phyloP scores from a whole-genome alignment of 2,797 vertebrate genomes.

The Neostethus bicornis region DNA sequence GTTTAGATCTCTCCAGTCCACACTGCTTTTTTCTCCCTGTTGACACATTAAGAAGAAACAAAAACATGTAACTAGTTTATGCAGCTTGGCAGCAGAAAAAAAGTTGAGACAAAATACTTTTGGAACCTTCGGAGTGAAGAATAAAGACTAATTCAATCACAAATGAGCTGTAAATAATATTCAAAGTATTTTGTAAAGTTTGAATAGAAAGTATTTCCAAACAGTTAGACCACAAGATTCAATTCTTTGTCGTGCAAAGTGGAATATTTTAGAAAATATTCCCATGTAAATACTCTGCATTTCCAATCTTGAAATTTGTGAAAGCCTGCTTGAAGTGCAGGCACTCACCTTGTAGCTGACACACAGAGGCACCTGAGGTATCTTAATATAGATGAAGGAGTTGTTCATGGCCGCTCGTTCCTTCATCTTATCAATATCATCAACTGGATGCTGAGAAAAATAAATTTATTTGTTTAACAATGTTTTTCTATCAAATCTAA shows the following conservation, averaged over 20 bases:
- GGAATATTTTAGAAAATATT: too few species aligned
- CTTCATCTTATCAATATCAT: slow-evolving; percentile 99
- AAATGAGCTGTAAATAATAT: too few species aligned
- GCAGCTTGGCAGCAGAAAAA: background rate
- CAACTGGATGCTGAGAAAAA: slow-evolving; percentile 88
- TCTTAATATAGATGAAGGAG: slow-evolving; percentile 99
- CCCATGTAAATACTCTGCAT: background rate
- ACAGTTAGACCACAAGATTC: background rate
- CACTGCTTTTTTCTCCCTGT: slow-evolving; percentile 98
- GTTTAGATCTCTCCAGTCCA: slow-evolving; percentile 98
- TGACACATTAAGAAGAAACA: background rate
- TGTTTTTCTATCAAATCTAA: background rate
- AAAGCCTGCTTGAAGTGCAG: too few species aligned
- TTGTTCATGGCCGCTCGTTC: slow-evolving; percentile 99
- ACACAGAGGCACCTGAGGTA: slow-evolving; percentile 97
- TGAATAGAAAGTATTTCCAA: background rate
- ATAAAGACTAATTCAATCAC: background rate
- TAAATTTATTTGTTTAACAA: background rate
- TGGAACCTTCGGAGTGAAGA: background rate
- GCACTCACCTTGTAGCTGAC: slow-evolving; percentile 95
- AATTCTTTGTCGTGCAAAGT: background rate
- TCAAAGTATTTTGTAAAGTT: background rate
- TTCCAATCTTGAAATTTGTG: background rate
- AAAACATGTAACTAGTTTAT: background rate
- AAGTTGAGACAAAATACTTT: background rate